These are phyloP conservation scores for Heliothis virescens DNA, from an alignment of 1,140 invertebrate species.

Conservation along the genomic window DNA sequence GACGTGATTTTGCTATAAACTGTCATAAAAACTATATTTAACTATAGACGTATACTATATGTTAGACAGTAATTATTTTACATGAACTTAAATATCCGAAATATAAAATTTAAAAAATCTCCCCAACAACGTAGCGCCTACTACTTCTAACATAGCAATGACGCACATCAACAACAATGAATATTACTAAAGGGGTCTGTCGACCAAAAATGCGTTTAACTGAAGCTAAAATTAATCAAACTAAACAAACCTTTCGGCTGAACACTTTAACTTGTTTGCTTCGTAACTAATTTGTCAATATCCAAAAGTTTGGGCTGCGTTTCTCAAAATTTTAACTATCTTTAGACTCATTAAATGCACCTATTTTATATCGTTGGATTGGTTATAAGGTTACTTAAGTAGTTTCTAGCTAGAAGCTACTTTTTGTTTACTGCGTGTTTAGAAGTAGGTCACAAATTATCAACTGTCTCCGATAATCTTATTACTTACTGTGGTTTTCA, in stretches of 20 bases:
- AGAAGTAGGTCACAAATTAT: too few species aligned
- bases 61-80: too few species aligned
- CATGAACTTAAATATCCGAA: too few species aligned
- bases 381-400: too few species aligned
- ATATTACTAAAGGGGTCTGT: constrained; percentile 37
- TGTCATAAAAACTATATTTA: too few species aligned
- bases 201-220: constrained; percentile 25
- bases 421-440: too few species aligned
- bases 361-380: neutral
- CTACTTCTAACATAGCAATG: constrained; percentile 4
- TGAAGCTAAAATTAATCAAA: constrained; percentile 41
- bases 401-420: too few species aligned
- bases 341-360: neutral
- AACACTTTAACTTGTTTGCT: constrained; percentile 33
- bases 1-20: too few species aligned
- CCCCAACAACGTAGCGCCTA: neutral
- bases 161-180: neutral
- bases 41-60: too few species aligned
- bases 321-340: constrained; percentile 5
- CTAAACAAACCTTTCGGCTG: constrained; percentile 24
- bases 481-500: too few species aligned
- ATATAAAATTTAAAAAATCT: too few species aligned
- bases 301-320: neutral
- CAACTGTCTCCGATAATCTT: too few species aligned
- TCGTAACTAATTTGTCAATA: constrained; percentile 34